Percentiles rank a stretch among this genome's conserved stretches.
Evolutionary conservation across 2,888 invertebrate species (phyloP).

Genomic region (Cosmia trapezina): DNA sequence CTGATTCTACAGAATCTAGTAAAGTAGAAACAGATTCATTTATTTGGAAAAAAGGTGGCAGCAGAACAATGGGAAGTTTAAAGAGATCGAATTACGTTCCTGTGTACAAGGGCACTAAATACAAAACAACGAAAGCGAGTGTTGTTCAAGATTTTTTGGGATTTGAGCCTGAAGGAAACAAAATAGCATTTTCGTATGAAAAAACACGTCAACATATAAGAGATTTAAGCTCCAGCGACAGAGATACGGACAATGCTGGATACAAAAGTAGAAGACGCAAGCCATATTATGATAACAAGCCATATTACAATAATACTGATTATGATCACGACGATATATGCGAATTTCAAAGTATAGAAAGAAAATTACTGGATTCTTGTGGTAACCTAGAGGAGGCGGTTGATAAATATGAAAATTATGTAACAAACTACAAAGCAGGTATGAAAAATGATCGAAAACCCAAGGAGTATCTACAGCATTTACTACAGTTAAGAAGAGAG

Average conservation of each 20-base stretch:
- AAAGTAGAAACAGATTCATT: constrained; percentile 78
- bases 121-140: constrained; percentile 71
- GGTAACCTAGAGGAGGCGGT: constrained; percentile 77
- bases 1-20: constrained; percentile 77
- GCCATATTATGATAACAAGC: constrained; percentile 29
- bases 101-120: constrained; percentile 73
- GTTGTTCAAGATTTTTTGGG: constrained; percentile 75
- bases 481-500: constrained; percentile 89
- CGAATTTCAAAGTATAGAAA: constrained; percentile 74
- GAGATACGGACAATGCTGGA: constrained; percentile 59
- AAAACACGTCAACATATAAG: constrained; percentile 61
- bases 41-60: constrained; percentile 73
- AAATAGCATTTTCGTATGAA: constrained; percentile 50
- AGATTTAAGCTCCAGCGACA: constrained; percentile 66
- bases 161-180: constrained; percentile 59
- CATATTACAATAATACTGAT: constrained; percentile 33
- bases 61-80: constrained; percentile 61
- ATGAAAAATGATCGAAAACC: constrained; percentile 77
- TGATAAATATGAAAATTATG: constrained; percentile 78
- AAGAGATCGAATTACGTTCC: constrained; percentile 69
- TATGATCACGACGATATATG: constrained; percentile 66
- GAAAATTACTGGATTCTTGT: constrained; percentile 79
- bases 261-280: constrained; percentile 43
- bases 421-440: constrained; percentile 67
- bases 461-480: constrained; percentile 90